Conservation (phyloP, 2,797 vertebrate genomes). For the Siniperca scherzeri region DNA sequence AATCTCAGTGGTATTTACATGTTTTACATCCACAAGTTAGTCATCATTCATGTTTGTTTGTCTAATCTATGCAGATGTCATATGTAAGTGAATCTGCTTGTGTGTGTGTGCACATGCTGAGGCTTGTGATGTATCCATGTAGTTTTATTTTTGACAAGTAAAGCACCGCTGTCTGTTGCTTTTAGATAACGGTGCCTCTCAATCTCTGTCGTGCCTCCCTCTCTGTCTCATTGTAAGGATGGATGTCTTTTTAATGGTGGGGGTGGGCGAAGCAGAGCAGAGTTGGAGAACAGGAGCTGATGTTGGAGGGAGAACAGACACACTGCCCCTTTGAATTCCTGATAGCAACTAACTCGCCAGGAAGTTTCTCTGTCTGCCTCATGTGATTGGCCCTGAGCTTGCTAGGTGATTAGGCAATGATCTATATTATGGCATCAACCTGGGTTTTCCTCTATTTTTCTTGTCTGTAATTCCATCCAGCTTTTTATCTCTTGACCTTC, state of each 20-base stretch:
- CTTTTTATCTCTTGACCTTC: slow-evolving; percentile 13
- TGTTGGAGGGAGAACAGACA: slow-evolving; percentile 73
- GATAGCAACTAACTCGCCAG: slow-evolving; percentile 78
- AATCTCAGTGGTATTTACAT: slow-evolving; percentile 58
- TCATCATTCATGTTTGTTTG: slow-evolving; percentile 49
- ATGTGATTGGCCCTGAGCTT: slow-evolving; percentile 17
- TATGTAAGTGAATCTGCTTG: slow-evolving; percentile 9
- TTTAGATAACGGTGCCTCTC: slow-evolving; percentile 48
- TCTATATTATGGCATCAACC: background rate
- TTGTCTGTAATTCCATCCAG: slow-evolving; percentile 13
- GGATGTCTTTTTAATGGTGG: slow-evolving; percentile 72
- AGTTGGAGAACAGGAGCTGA: slow-evolving; percentile 61
- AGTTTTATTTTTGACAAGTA: slow-evolving; percentile 61
- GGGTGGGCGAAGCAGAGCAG: slow-evolving; percentile 43
- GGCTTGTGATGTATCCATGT: slow-evolving; percentile 37
- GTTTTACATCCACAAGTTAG: slow-evolving; percentile 52
- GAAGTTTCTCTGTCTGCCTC: slow-evolving; percentile 28
- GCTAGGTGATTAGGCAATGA: slow-evolving; percentile 18
- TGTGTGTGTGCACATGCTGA: slow-evolving; percentile 7
- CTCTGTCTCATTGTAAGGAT: slow-evolving; percentile 58
- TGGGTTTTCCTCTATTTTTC: slow-evolving; percentile 14
- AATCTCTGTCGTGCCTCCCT: slow-evolving; percentile 46
- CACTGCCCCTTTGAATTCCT: slow-evolving; percentile 84
- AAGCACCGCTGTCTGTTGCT: slow-evolving; percentile 40
- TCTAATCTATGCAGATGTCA: slow-evolving; percentile 30